Base-by-base conservation (phyloP, 2,888 invertebrate species). In the Caenorhabditis virilis region DNA sequence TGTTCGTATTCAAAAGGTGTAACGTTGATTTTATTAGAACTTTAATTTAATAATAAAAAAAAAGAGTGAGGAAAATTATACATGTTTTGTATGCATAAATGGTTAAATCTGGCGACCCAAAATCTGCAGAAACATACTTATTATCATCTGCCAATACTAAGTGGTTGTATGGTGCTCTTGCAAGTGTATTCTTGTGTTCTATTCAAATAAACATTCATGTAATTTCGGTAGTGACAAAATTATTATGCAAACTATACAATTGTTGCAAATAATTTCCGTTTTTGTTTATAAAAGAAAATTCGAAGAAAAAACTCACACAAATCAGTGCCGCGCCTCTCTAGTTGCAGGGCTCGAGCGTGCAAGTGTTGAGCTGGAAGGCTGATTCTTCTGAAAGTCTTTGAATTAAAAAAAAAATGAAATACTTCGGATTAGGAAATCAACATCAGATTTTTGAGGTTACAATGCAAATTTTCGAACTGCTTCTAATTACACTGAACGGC, bases 141-240 rank as follows among this genome's bases (percentile, higher is more conserved):
- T 49, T 48, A 56, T 56, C 61, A 57, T 57, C 48, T 53, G 62
- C 53, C 30, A 62, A 56, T 56, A 39, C 39, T 41, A 54, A 54
- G 47, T 39, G 45, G 50, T 30, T n/a, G n/a, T n/a, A n/a, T n/a
- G 30, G 7, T 13, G 7, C 30, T 30, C 30, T 30, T 30, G 13
- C 6, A 30, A 30, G 30, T 30, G 30, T 30, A 13, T 30, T 30
- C 30, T 30, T 30, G 6, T 30, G 7, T 30, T n/a, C n/a, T 30
- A 30, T 30, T 30, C 13, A 30, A 30, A 30, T 13, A 30, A 30
- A 30, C 6, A 6, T 9, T 30, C 30, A 30, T 30, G 30, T 30
- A 30, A 30, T 30, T 30, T 9, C 13, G 30, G 6, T 30, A 13
- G 13, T 13, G 6, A 30, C 30, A 30, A 30, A 30, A 9, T 30